These are phyloP conservation scores for Cosmia trapezina DNA, from an alignment of 2,888 invertebrate genomes.

Conservation along the genomic window DNA sequence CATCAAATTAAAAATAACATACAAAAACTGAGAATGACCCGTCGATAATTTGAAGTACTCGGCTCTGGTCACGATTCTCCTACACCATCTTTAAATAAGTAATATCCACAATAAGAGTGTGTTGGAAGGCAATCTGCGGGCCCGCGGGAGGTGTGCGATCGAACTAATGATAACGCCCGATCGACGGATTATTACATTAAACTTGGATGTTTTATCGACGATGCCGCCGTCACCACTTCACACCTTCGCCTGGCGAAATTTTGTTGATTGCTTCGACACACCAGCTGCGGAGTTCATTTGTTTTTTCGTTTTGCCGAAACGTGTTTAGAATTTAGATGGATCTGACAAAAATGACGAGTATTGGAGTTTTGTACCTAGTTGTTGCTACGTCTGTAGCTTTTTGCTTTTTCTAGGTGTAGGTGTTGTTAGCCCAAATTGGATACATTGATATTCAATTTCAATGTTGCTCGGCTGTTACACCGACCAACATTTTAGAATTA, in stretches of 20 bases:
- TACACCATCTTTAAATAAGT: slow-evolving; percentile 64
- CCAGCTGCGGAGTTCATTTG: slow-evolving; percentile 53
- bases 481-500: slow-evolving; percentile 26
- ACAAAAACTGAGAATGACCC: slow-evolving; percentile 61
- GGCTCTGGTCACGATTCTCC: slow-evolving; percentile 59
- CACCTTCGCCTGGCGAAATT: slow-evolving; percentile 79
- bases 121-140: slow-evolving; percentile 84
- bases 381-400: not conserved
- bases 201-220: slow-evolving; percentile 81
- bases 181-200: slow-evolving; percentile 90
- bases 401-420: not conserved
- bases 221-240: slow-evolving; percentile 75
- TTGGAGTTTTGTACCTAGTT: not conserved
- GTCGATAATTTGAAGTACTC: slow-evolving; percentile 56
- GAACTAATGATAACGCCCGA: slow-evolving; percentile 87
- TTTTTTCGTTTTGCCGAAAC: slow-evolving; percentile 38
- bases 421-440: not conserved
- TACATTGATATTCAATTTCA: slow-evolving; percentile 20
- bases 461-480: not conserved
- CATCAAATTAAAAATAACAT: slow-evolving; percentile 51
- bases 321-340: slow-evolving; percentile 25
- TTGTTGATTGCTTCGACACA: slow-evolving; percentile 66
- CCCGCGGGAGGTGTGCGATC: slow-evolving; percentile 88
- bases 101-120: slow-evolving; percentile 84
- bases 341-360: not conserved